Percentiles rank a stretch among this genome's conserved stretches.
These are phyloP conservation scores for Nomada lathburiana DNA, from an alignment of 2,888 invertebrate genomes.

Conservation along the genomic window DNA sequence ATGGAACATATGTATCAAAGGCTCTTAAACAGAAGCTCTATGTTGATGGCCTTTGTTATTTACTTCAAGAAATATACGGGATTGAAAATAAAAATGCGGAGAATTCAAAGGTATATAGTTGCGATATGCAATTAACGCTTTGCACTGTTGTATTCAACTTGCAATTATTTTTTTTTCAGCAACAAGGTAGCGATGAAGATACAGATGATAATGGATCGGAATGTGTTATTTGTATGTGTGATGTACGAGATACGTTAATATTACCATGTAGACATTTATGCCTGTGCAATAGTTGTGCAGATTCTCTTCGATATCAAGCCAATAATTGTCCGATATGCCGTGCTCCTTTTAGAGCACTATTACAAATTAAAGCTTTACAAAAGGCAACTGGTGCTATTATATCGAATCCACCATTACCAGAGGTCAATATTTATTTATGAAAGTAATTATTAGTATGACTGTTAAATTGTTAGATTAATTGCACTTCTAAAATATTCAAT, in stretches of 20 bases:
- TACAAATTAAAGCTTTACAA: constrained; percentile 97
- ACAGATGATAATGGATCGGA: constrained; percentile 98
- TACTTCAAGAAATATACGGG: constrained; percentile 99
- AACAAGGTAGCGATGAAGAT: constrained; percentile 90
- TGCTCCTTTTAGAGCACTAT: constrained; percentile 98
- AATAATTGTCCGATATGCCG: constrained; percentile 99
- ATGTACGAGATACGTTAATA: constrained; percentile 98
- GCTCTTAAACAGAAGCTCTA: constrained; percentile 99
- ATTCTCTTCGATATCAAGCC: constrained; percentile 97
- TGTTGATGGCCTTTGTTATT: constrained; percentile 98
- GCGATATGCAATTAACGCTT: constrained; percentile 1
- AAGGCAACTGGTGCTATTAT: constrained; percentile 87
- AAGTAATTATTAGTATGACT: constrained; percentile 4
- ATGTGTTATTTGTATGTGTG: constrained; percentile 99
- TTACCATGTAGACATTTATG: constrained; percentile 98
- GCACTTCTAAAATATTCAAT: no score
- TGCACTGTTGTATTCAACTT: constrained; percentile 32
- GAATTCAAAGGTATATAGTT: constrained; percentile 84
- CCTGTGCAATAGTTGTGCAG: constrained; percentile 98
- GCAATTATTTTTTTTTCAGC: constrained; percentile 62
- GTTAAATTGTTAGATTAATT: no score
- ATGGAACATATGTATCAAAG: constrained; percentile 95
- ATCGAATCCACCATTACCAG: constrained; percentile 86
- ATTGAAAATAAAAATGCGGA: constrained; percentile 99
- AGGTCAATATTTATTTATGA: constrained; percentile 84